A percentile compares a stretch with the other conserved stretches of the same genome.
Conservation (phyloP, 2,113 vertebrate genomes). For the Syngnathus typhle region DNA sequence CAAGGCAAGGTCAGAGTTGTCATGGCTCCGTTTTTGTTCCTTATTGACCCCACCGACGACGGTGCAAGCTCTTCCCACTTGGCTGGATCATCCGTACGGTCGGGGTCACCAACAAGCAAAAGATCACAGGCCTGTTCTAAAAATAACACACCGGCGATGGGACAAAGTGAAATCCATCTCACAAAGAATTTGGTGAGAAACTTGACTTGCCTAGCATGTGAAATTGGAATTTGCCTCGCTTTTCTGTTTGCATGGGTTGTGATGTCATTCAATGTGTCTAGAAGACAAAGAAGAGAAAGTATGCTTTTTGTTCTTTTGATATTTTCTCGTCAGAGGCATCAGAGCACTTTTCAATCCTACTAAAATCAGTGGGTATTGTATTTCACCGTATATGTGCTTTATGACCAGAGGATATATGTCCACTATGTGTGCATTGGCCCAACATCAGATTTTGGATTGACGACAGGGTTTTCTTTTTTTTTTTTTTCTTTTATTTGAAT, state of each 20-base stretch:
- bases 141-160: too few species aligned
- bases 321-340: neutral
- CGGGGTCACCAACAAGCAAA: too few species aligned
- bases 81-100: too few species aligned
- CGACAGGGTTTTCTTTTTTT: slow-evolving; percentile 14
- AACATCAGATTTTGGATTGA: neutral
- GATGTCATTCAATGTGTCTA: neutral
- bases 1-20: neutral
- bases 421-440: neutral
- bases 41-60: too few species aligned
- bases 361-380: neutral
- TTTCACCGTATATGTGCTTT: neutral
- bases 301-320: neutral
- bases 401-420: neutral
- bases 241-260: neutral
- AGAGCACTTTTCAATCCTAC: too few species aligned
- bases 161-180: too few species aligned
- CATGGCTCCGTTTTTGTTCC: too few species aligned
- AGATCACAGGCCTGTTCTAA: too few species aligned
- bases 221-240: too few species aligned
- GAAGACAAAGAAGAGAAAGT: neutral
- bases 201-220: too few species aligned
- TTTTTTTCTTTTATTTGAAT: slow-evolving; percentile 24
- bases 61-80: too few species aligned
- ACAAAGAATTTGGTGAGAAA: too few species aligned